Base-by-base conservation (phyloP, 1,140 invertebrate genomes). In the Calephelis virginiensis region DNA sequence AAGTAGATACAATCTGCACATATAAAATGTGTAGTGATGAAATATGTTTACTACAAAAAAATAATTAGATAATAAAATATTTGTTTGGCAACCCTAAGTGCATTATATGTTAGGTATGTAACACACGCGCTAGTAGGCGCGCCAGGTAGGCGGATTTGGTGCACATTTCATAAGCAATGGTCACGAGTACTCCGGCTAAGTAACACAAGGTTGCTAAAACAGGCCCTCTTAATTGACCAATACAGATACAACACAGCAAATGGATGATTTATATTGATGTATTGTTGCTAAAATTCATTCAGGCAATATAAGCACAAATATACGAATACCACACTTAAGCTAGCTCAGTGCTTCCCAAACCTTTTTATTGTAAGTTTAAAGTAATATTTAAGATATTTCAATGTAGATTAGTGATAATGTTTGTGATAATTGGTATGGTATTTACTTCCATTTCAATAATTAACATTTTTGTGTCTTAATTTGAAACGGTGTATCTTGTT, bases 151-250 rank as follows among this genome's bases (percentile, higher is more conserved):
- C 66, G 63, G 68, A 72, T 74, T 75, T 67, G 60, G 66, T 72
- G 73, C 70, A 75, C 68, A 69, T 75, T 72, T 72, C 70, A 70
- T 66, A 74, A 74, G 65, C 67, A 61, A 45, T 47, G 66, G 73
- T 75, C 70, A 72, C 73, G 70, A 72, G 53, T 56, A 45, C 45
- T 37, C 48, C 48, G 60, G 60, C 64, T 49, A 68, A 68, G 46
- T 50, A 69, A 53, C 56, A 68, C 63, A 75, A 70, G 71, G 71
- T 61, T 67, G 61, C 66, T 40, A 56, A n/a, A 67, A 67, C 67
- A 72, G 49, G 61, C 64, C 14, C 59, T 56, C 50, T 48, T 72
- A 69, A 72, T 69, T 64, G 61, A 68, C 53, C 64, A 45, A 56
- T 45, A 64, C 38, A 38, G 45, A 63, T 47, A 13, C 13, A 64